Base-by-base conservation (phyloP, 2,888 invertebrate species). In the Drosophila birchii region DNA sequence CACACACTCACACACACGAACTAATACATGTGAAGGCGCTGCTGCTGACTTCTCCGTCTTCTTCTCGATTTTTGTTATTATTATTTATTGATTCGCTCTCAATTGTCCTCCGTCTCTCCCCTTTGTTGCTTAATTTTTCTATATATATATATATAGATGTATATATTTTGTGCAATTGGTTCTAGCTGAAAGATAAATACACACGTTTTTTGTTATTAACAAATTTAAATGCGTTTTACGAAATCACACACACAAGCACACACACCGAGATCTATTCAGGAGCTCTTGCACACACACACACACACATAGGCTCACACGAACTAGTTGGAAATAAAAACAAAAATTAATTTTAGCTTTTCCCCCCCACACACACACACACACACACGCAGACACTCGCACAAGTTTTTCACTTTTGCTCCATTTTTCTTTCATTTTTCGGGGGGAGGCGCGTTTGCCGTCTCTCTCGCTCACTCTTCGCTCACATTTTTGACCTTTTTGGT, bases 341-440 rank as follows among this genome's bases (percentile, higher is more conserved):
- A 83, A 88, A 73, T 86, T 84, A 79, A 88, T 81, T 85, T 88
- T 85, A 84, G 78, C 81, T 84, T 76, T 86, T 88, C 79, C 71
- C 83, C 78, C 84, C 80, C 55, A 3, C 32, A 45, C 79, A 71
- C 79, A 75, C 51, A 61, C 62, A 66, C 64, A n/a, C n/a, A n/a
- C n/a, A n/a, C 55, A 3, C 32, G 41, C 79, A 71, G 77, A 75
- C 51, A 47, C 34, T 36, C 51, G 9, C 51, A 57, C 57, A 57
- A 75, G 75, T 84, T 79, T 88, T 84, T 80, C 86, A 80, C 69
- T 88, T 86, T 77, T 88, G 55, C 80, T 76, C 70, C 83, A 87
- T 88, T 88, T 81, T 81, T 71, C 78, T 79, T 74, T 62, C 56
- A 53, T 47, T 88, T 81, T 81, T 83, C 78, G 60, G 54, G 38